Evolutionary conservation across 2,888 invertebrate genomes (phyloP).

Genomic region (Pristionchus entomophagus): DNA sequence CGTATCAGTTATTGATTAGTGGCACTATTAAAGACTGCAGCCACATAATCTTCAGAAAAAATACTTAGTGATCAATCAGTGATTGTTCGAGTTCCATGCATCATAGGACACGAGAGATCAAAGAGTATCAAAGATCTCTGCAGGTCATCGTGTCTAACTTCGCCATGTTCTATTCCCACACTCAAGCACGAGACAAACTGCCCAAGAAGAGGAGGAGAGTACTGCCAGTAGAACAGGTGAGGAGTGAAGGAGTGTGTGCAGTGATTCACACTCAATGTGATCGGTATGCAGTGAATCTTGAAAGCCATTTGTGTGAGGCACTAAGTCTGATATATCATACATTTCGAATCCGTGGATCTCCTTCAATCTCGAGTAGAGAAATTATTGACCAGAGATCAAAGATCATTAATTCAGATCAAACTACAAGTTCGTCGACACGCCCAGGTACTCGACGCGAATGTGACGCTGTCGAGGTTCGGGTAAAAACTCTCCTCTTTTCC

Average conservation of each 20-base stretch:
- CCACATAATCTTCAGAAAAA: too few relatives aligned
- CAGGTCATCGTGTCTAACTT: conserved; percentile 67
- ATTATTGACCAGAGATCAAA: not conserved
- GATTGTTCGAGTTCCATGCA: not conserved
- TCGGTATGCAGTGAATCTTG: too few relatives aligned
- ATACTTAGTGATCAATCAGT: too few relatives aligned
- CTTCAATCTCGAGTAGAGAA: not conserved
- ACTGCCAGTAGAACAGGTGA: conserved; percentile 73
- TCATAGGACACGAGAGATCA: not conserved
- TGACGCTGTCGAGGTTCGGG: conserved; percentile 38
- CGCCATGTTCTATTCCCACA: conserved; percentile 83
- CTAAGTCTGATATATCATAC: too few relatives aligned
- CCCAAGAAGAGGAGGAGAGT: conserved; percentile 92
- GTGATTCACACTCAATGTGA: too few relatives aligned
- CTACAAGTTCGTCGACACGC: conserved; percentile 74
- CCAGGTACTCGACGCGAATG: conserved; percentile 63
- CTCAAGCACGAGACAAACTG: conserved; percentile 94
- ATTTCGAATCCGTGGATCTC: too few relatives aligned
- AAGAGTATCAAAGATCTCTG: not conserved
- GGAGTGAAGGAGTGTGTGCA: too few relatives aligned
- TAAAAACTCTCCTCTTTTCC: not conserved
- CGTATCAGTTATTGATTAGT: not conserved
- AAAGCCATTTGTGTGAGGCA: too few relatives aligned
- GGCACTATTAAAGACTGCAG: not conserved
- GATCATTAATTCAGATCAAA: conserved; percentile 61